A percentile compares a stretch with the other conserved stretches of the same genome.
Evolutionary conservation across 2,888 invertebrate species (phyloP).

Genomic region (Gastrophysa polygoni): DNA sequence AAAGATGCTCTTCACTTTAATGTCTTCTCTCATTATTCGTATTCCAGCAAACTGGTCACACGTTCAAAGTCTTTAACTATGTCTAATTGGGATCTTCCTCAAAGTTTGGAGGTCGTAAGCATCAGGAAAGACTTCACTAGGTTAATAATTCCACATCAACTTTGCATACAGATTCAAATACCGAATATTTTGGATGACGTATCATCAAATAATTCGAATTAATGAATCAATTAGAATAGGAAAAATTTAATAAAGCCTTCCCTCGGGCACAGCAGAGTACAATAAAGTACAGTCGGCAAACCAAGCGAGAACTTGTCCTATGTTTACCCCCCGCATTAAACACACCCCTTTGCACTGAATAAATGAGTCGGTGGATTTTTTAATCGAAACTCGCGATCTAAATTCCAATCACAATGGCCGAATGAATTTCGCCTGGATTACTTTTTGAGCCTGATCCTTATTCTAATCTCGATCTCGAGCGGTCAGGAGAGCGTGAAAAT

Average conservation of each 20-base stretch:
- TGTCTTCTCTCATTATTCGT: too few species aligned
- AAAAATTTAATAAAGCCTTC: neutral
- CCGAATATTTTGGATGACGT: too few species aligned
- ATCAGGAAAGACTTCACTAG: too few species aligned
- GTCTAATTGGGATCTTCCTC: too few species aligned
- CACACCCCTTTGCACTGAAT: constrained; percentile 21
- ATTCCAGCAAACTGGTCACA: too few species aligned
- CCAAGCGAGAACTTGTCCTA: constrained; percentile 23
- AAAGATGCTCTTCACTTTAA: too few species aligned
- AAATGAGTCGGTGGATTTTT: constrained; percentile 33
- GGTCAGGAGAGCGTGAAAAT: constrained; percentile 50
- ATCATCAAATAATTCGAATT: neutral
- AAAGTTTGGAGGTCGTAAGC: too few species aligned
- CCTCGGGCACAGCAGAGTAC: neutral
- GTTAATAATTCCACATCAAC: too few species aligned
- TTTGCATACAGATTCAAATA: too few species aligned
- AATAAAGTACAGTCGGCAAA: constrained; percentile 10
- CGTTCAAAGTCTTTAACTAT: too few species aligned
- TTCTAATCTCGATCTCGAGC: constrained; percentile 38
- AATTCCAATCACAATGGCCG: constrained; percentile 33
- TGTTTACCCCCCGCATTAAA: constrained; percentile 19
- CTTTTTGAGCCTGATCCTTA: constrained; percentile 9
- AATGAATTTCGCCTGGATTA: constrained; percentile 24
- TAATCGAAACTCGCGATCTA: constrained; percentile 34
- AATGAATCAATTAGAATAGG: neutral